Percentiles rank a stretch among this genome's conserved stretches.
phyloP scores from a whole-genome alignment of 2,113 vertebrate genomes.

The Synodontis membranacea region DNA sequence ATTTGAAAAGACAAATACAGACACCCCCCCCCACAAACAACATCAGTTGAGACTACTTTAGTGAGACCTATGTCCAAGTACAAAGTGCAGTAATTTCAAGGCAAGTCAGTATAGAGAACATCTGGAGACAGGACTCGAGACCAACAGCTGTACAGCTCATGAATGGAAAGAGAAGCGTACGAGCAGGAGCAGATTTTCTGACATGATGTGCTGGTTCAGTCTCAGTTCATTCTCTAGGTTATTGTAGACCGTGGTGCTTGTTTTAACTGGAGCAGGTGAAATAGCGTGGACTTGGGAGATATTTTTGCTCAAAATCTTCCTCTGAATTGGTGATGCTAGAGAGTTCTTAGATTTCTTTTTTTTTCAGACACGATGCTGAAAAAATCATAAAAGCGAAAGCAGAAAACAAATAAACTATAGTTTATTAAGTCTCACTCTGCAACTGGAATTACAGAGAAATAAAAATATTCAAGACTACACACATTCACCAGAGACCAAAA shows the following conservation, averaged over 20 bases:
- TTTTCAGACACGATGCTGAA: no score
- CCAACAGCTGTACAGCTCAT: not conserved
- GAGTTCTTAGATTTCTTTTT: no score
- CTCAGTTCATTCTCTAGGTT: no score
- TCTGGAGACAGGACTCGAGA: not conserved
- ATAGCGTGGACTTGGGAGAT: not conserved
- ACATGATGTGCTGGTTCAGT: not conserved
- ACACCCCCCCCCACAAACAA: no score
- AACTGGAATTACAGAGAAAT: conserved; percentile 1
- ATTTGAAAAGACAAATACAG: not conserved
- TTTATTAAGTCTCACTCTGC: conserved; percentile 62
- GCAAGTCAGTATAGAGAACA: not conserved
- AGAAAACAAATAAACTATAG: conserved; percentile 47
- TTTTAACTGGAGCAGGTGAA: not conserved
- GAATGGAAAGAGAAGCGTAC: not conserved
- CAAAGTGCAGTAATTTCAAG: not conserved
- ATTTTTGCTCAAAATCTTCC: no score
- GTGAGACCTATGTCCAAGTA: not conserved
- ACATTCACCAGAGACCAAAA: not conserved
- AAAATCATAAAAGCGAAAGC: not conserved
- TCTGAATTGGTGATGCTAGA: no score
- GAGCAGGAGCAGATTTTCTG: not conserved
- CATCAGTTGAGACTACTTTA: not conserved
- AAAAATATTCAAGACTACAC: not conserved
- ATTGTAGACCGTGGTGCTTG: no score